A percentile compares a stretch with the other conserved stretches of the same genome.
Evolutionary conservation across 1,140 invertebrate species (phyloP).

Genomic region (Phymastichus coffea): DNA sequence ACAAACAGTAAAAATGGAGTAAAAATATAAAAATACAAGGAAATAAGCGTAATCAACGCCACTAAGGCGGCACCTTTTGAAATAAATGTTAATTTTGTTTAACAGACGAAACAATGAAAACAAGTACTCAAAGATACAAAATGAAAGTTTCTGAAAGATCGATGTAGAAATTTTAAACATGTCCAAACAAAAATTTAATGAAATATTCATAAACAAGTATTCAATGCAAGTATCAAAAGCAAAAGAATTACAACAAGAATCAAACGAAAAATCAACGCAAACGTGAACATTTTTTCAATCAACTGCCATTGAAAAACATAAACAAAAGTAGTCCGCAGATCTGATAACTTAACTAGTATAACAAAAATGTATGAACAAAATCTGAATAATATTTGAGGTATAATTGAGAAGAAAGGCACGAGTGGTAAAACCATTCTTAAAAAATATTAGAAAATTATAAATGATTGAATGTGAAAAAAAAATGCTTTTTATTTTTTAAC

Average conservation of each 20-base stretch:
- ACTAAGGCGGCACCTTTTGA: conserved; percentile 33
- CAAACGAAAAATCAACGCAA: conserved; percentile 20
- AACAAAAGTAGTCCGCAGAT: background rate
- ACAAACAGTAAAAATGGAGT: conserved; percentile 15
- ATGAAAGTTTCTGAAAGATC: background rate
- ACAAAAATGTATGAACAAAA: background rate
- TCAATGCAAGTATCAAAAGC: conserved; percentile 2
- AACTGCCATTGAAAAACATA: background rate
- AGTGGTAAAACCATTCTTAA: background rate
- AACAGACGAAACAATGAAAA: conserved; percentile 19
- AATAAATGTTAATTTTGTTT: too few species aligned
- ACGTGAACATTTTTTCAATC: conserved; percentile 9
- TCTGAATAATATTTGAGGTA: background rate
- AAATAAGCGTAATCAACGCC: conserved; percentile 37
- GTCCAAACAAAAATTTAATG: background rate
- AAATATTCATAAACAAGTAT: background rate
- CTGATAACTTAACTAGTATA: background rate
- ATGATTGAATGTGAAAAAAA: too few species aligned
- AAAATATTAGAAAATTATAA: background rate
- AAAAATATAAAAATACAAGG: conserved; percentile 31
- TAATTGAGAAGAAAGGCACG: background rate
- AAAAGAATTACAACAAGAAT: conserved; percentile 1
- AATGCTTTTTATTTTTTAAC: background rate
- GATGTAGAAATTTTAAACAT: too few species aligned
- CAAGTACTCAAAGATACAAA: conserved; percentile 7